These are phyloP conservation scores for Chorisops tibialis DNA, from an alignment of 2,888 invertebrate species.

Conservation along the genomic window DNA sequence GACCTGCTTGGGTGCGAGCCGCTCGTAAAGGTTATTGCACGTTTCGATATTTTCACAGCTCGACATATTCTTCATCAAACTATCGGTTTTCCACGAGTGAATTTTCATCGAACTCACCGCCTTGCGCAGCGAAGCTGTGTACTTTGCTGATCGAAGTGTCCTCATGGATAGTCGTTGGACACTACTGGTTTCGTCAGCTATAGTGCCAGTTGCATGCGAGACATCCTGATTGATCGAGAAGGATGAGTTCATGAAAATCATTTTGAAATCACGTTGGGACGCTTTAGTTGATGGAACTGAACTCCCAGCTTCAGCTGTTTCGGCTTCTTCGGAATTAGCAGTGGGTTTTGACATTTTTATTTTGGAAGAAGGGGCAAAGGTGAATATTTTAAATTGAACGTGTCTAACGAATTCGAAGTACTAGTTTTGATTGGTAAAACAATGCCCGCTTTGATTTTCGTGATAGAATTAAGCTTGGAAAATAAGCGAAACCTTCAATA, in stretches of 20 bases:
- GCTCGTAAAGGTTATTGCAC: background rate
- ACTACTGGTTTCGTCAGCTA: background rate
- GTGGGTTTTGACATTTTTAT: too few species aligned
- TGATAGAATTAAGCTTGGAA: too few species aligned
- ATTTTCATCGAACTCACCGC: slow-evolving; percentile 9
- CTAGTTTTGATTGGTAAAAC: too few species aligned
- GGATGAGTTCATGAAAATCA: slow-evolving; percentile 7
- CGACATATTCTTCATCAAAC: background rate
- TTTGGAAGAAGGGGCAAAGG: too few species aligned
- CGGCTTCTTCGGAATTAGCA: too few species aligned
- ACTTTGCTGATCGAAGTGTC: background rate
- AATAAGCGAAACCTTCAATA: too few species aligned
- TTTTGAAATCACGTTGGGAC: background rate
- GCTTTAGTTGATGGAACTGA: background rate
- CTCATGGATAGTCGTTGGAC: background rate
- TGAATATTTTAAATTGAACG: too few species aligned
- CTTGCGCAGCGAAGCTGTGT: background rate
- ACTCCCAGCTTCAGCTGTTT: too few species aligned
- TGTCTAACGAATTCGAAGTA: too few species aligned
- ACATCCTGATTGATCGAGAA: background rate
- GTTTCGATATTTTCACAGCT: background rate
- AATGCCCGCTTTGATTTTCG: too few species aligned
- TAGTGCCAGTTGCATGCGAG: background rate
- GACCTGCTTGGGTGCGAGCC: background rate
- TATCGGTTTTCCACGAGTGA: background rate